Evolutionary conservation across 2,113 vertebrate genomes (phyloP), one percentile per base, ranked within the genome.

Genomic region (Scalopus aquaticus): DNA sequence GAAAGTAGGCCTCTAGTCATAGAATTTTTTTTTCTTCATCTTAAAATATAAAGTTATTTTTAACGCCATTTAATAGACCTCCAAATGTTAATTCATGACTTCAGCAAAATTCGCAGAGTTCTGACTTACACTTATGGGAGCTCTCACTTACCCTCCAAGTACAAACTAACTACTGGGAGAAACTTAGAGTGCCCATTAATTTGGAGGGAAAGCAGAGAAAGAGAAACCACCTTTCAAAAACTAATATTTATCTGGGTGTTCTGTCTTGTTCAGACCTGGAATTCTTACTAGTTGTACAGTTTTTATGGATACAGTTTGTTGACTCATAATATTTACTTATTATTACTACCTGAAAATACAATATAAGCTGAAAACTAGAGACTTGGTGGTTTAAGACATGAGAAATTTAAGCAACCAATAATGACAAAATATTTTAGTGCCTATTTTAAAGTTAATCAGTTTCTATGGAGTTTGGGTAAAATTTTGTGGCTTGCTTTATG

Each of bases 61-160:
- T 83, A 35, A 90, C 87, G 54, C 49, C 19, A 39, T 70, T 10
- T 95, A 88, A 94, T 93, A 30, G 93, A 2, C 12, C 17, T 73
- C 97, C 4, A 46, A 90, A 95, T 76, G n/a, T 8, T 82, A 39
- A 80, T 92, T 58, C n/a, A 69, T 80, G 30, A 70, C 84, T 85
- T 80, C 56, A 91, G 72, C 54, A 64, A 98, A 95, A 97, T 96
- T 37, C 42, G 56, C 67, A 96, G 96, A 49, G 51, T 26, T 83
- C 56, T 76, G 90, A 91, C n/a, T 83, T 94, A 90, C 13, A 85
- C 91, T 92, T 87, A 91, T 54, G 79, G 69, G 37, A 97, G 72
- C 65, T 96, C 32, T 96, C 96, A 97, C 97, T 96, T 97, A 96
- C 96, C 93, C 64, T 93, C 90, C 76, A 94, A 58, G 5, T 20